These are phyloP conservation scores for Calosoma granatense DNA, from an alignment of 1,140 invertebrate species.

Conservation along the genomic window DNA sequence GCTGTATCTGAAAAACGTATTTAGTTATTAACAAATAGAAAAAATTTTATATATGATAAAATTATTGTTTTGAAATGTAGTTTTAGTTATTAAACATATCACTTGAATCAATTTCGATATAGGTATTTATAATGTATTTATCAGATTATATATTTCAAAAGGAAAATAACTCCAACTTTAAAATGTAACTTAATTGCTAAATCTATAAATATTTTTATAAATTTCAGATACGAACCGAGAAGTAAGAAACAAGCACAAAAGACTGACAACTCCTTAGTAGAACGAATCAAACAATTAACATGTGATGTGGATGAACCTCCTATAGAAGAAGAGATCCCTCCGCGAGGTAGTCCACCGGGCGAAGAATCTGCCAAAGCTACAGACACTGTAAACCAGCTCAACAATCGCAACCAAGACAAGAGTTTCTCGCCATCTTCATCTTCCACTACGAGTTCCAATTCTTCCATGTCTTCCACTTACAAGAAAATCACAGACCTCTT, in stretches of 20 bases:
- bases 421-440: constrained; percentile 45
- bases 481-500: constrained; percentile 59
- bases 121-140: no score
- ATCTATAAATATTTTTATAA: no score
- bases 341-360: constrained; percentile 41
- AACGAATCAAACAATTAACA: constrained; percentile 68
- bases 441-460: constrained; percentile 39
- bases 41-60: no score
- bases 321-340: constrained; percentile 23
- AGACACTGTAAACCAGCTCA: constrained; percentile 24
- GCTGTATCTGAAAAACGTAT: no score
- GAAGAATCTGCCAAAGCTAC: constrained; percentile 39
- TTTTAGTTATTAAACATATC: no score
- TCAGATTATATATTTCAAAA: no score
- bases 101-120: no score
- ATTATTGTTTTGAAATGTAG: no score
- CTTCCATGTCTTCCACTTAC: constrained; percentile 49
- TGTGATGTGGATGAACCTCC: constrained; percentile 58
- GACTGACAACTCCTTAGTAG: constrained; percentile 58
- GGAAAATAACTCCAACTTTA: no score
- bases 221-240: constrained; percentile 35
- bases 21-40: no score
- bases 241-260: constrained; percentile 41
- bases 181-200: no score
- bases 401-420: constrained; percentile 30